These are phyloP conservation scores for Latheticus oryzae DNA, from an alignment of 2,888 invertebrate species.

Conservation along the genomic window DNA sequence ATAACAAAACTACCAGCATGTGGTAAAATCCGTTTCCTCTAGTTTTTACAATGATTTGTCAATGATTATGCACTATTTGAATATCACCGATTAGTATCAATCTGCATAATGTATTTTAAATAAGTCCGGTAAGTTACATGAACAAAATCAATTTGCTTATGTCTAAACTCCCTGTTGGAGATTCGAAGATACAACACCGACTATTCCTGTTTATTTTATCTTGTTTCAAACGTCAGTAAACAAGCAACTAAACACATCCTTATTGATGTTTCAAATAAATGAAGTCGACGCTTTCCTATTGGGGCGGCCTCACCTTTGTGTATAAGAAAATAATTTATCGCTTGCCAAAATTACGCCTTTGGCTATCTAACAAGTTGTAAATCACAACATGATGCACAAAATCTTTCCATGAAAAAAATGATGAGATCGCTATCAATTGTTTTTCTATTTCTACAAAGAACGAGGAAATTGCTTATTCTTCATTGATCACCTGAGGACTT, in stretches of 20 bases:
- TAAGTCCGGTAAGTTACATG: slow-evolving; percentile 18
- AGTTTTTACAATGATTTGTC: slow-evolving; percentile 8
- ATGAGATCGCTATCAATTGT: background rate
- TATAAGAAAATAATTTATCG: slow-evolving; percentile 10
- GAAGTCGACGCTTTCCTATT: slow-evolving; percentile 9
- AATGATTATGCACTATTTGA: slow-evolving; percentile 22
- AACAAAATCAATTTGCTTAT: slow-evolving; percentile 17
- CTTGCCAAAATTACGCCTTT: slow-evolving; percentile 13
- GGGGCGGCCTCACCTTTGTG: slow-evolving; percentile 19
- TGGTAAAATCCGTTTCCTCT: slow-evolving; percentile 3
- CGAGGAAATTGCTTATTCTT: background rate
- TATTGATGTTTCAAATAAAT: slow-evolving; percentile 10
- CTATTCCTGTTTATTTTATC: background rate
- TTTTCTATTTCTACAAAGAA: background rate
- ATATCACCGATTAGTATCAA: slow-evolving; percentile 25
- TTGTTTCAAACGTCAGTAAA: background rate
- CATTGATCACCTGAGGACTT: background rate
- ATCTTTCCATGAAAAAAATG: background rate
- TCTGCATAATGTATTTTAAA: slow-evolving; percentile 11
- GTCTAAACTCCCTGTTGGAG: slow-evolving; percentile 3
- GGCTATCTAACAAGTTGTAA: slow-evolving; percentile 14
- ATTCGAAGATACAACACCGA: background rate
- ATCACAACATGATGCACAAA: slow-evolving; percentile 7
- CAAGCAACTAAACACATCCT: slow-evolving; percentile 1
- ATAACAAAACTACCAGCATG: background rate